Evolutionary conservation across 2,888 invertebrate genomes (phyloP).

Genomic region (Drosophila pseudotakahashii): DNA sequence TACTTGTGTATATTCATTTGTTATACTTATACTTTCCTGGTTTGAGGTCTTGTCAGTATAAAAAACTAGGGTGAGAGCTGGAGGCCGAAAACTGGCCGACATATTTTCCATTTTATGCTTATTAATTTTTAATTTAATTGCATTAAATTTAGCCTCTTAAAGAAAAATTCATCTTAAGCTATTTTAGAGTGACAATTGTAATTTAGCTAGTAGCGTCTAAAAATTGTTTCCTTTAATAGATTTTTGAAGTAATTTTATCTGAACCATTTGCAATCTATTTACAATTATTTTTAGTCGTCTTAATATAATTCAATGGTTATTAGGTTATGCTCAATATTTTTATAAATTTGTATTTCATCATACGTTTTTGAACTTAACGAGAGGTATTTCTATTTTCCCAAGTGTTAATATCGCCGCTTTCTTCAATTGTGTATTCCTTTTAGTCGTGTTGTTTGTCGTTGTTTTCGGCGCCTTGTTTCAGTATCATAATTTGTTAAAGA

Average conservation of each 20-base stretch:
- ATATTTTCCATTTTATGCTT: constrained; percentile 1
- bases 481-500: constrained; percentile 48
- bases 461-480: constrained; percentile 45
- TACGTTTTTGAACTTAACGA: constrained; percentile 84
- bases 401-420: constrained; percentile 79
- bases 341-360: constrained; percentile 60
- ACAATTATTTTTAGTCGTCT: constrained; percentile 12
- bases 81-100: constrained; percentile 13
- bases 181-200: constrained; percentile 26
- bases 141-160: constrained; percentile 52
- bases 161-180: constrained; percentile 29
- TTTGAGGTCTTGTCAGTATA: constrained; percentile 65
- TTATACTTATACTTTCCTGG: constrained; percentile 40
- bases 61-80: constrained; percentile 35
- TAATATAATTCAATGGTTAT: constrained; percentile 4
- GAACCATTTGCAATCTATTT: constrained; percentile 19
- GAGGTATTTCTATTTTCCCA: constrained; percentile 85
- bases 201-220: constrained; percentile 44
- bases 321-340: constrained; percentile 36
- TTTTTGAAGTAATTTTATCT: constrained; percentile 15
- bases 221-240: constrained; percentile 6
- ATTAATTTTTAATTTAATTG: constrained; percentile 37
- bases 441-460: constrained; percentile 51
- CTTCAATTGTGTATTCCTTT: constrained; percentile 40
- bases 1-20: constrained; percentile 70